Evolutionary conservation across 2,888 invertebrate genomes (phyloP).

Genomic region (Fragum fragum): DNA sequence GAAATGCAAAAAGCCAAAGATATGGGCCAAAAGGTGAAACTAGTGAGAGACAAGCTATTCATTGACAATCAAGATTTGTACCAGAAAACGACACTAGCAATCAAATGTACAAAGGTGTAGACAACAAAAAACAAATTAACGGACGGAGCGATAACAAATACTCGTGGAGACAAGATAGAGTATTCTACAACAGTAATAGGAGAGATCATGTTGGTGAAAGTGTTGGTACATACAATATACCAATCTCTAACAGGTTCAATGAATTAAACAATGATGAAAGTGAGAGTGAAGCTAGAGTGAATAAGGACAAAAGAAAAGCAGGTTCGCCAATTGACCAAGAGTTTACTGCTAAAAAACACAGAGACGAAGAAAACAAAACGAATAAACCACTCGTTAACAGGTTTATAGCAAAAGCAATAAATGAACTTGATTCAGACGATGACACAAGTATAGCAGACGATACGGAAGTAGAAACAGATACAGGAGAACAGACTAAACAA

Average conservation of each 20-base stretch:
- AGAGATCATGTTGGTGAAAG: neutral
- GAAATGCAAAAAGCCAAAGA: slow-evolving; percentile 27
- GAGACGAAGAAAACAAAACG: neutral
- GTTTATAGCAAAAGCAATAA: too few relatives aligned
- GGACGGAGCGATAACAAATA: too few relatives aligned
- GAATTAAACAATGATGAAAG: neutral
- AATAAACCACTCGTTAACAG: too few relatives aligned
- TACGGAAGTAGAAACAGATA: too few relatives aligned
- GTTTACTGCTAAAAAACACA: neutral
- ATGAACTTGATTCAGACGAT: too few relatives aligned
- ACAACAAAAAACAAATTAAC: too few relatives aligned
- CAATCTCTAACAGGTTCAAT: neutral
- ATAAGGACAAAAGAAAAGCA: slow-evolving; percentile 3
- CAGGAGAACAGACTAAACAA: too few relatives aligned
- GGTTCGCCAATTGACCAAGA: neutral
- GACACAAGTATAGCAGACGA: too few relatives aligned
- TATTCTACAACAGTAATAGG: neutral
- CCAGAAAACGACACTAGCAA: neutral
- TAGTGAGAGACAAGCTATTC: slow-evolving; percentile 17
- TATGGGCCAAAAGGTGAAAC: neutral
- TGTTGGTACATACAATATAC: neutral
- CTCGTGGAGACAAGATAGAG: neutral
- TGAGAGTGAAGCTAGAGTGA: neutral
- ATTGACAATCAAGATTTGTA: slow-evolving; percentile 8
- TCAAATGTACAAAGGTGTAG: too few relatives aligned